These are phyloP conservation scores for Diorhabda sublineata DNA, from an alignment of 1,140 invertebrate genomes.

Conservation along the genomic window DNA sequence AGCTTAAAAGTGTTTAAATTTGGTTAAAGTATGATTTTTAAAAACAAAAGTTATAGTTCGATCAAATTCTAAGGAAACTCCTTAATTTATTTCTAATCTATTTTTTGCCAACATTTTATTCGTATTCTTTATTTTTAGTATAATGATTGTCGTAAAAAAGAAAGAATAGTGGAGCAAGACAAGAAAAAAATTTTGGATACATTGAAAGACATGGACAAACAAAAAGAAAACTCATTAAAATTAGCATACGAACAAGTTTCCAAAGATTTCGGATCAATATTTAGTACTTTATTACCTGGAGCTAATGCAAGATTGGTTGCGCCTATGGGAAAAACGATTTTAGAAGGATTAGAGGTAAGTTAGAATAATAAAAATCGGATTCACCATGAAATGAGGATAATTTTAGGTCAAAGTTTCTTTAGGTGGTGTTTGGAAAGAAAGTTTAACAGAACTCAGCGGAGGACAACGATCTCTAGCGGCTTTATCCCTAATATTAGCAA, in stretches of 20 bases:
- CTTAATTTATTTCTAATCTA: too few species aligned
- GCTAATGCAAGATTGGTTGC: conserved; percentile 81
- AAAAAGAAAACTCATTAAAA: conserved; percentile 77
- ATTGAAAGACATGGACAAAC: conserved; percentile 83
- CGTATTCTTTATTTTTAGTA: conserved; percentile 51
- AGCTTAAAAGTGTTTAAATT: not conserved
- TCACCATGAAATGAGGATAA: too few species aligned
- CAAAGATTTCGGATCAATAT: conserved; percentile 95
- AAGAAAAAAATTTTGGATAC: conserved; percentile 76
- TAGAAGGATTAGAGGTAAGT: conserved; percentile 82
- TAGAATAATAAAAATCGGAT: not conserved
- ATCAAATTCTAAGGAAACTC: too few species aligned
- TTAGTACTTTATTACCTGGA: conserved; percentile 85
- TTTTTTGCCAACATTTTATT: too few species aligned
- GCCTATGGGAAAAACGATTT: conserved; percentile 66
- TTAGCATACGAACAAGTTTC: conserved; percentile 81
- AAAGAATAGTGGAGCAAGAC: conserved; percentile 81
- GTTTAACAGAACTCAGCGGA: conserved; percentile 90
- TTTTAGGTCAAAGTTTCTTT: conserved; percentile 83
- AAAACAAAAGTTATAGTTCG: too few species aligned
- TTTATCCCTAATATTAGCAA: conserved; percentile 91
- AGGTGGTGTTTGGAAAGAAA: conserved; percentile 94
- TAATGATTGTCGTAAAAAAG: conserved; percentile 74
- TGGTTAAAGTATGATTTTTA: too few species aligned
- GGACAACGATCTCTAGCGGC: conserved; percentile 96